phyloP scores from a whole-genome alignment of 2,888 invertebrate genomes.

The Emmelina monodactyla region DNA sequence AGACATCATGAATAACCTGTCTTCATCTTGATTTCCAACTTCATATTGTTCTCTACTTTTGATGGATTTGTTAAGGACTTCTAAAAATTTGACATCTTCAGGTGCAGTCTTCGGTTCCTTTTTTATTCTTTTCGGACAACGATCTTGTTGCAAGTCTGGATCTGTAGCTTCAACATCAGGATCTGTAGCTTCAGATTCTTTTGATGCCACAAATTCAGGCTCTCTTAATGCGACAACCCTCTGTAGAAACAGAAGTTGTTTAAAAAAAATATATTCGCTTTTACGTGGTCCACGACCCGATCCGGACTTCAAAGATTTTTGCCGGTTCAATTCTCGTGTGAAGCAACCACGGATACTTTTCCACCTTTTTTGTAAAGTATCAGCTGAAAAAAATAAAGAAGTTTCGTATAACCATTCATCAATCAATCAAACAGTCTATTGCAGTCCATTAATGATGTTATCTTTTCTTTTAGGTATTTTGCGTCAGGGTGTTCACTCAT shows the following conservation, averaged over 20 bases:
- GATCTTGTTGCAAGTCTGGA: background rate
- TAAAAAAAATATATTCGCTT: constrained; percentile 1
- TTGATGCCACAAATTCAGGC: background rate
- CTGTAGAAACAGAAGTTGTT: constrained; percentile 1
- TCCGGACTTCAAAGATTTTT: constrained; percentile 7
- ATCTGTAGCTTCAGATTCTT: background rate
- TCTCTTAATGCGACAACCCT: background rate
- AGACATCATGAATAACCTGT: constrained; percentile 15
- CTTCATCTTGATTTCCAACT: no score
- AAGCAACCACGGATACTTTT: constrained; percentile 16
- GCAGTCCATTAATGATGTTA: background rate
- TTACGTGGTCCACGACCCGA: background rate
- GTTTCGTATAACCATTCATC: no score
- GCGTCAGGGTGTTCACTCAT: background rate
- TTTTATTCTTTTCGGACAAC: background rate
- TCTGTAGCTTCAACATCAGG: background rate
- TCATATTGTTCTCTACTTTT: no score
- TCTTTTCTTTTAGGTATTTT: background rate
- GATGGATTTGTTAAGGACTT: no score
- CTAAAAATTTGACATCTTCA: constrained; percentile 73
- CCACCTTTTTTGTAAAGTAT: constrained; percentile 14
- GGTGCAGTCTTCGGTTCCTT: constrained; percentile 70
- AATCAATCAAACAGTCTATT: background rate
- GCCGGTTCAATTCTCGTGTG: constrained; percentile 14
- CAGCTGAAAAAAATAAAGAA: constrained; percentile 8